These are phyloP conservation scores for Odontomachus brunneus DNA, from an alignment of 1,140 invertebrate species.

Conservation along the genomic window DNA sequence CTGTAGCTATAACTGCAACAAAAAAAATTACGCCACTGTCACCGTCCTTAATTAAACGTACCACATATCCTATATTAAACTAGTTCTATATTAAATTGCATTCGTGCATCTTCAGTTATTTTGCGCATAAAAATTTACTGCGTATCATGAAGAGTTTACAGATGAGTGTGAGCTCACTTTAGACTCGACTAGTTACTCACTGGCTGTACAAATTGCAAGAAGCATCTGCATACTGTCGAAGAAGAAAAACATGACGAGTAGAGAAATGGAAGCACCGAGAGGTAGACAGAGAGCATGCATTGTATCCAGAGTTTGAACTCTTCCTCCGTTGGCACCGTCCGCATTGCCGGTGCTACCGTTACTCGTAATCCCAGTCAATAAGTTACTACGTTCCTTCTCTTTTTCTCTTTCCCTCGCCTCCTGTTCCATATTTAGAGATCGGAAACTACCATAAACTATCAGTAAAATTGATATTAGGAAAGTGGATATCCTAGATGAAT, in stretches of 20 bases:
- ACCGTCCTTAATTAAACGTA: not conserved
- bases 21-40: slow-evolving; percentile 66
- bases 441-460: slow-evolving; percentile 98
- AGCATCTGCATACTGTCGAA: slow-evolving; percentile 99
- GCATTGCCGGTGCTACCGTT: slow-evolving; percentile 74
- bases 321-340: slow-evolving; percentile 85
- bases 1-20: slow-evolving; percentile 97
- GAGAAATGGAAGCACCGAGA: slow-evolving; percentile 96
- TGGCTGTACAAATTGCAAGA: slow-evolving; percentile 98
- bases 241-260: slow-evolving; percentile 99
- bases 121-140: not conserved
- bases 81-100: not conserved
- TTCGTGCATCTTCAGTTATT: not conserved
- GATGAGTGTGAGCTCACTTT: too few species aligned
- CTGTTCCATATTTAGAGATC: slow-evolving; percentile 97
- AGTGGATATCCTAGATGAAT: slow-evolving; percentile 97
- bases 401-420: slow-evolving; percentile 94
- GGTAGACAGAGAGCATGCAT: slow-evolving; percentile 99
- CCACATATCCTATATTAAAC: not conserved
- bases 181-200: slow-evolving; percentile 87
- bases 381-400: slow-evolving; percentile 90
- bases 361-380: slow-evolving; percentile 84
- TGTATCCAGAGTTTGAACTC: slow-evolving; percentile 96
- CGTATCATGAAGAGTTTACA: too few species aligned
- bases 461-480: slow-evolving; percentile 98